phyloP scores from a whole-genome alignment of 2,888 invertebrate species.

The Epinotia brunnichana region DNA sequence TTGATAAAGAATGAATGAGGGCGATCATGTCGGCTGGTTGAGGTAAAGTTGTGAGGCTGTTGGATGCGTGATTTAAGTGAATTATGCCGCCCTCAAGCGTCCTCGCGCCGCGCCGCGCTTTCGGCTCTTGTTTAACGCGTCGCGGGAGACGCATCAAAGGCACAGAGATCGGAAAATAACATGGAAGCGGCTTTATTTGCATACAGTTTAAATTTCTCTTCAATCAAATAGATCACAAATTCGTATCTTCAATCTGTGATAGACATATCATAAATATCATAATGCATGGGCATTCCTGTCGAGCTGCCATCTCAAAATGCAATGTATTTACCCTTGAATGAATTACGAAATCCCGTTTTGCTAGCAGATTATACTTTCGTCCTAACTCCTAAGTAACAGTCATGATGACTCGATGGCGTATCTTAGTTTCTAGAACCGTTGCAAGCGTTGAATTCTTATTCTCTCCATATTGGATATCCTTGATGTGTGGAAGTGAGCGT shows the following conservation, averaged over 20 bases:
- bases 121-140: constrained; percentile 74
- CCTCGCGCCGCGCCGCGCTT: constrained; percentile 54
- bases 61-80: constrained; percentile 74
- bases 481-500: constrained; percentile 49
- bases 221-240: no score
- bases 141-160: constrained; percentile 73
- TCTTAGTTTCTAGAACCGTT: neutral
- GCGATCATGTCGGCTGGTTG: constrained; percentile 52
- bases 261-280: neutral
- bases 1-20: constrained; percentile 39
- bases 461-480: constrained; percentile 49
- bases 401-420: neutral
- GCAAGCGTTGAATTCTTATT: constrained; percentile 13
- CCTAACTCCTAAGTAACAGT: neutral
- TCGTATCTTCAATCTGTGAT: no score
- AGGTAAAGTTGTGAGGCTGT: constrained; percentile 57
- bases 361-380: no score
- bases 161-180: constrained; percentile 56
- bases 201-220: neutral
- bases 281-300: neutral
- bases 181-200: constrained; percentile 56
- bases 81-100: constrained; percentile 68
- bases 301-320: no score
- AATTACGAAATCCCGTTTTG: neutral
- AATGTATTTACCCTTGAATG: no score